phyloP scores from a whole-genome alignment of 2,888 invertebrate genomes.

The Archaeoteleia sp. region DNA sequence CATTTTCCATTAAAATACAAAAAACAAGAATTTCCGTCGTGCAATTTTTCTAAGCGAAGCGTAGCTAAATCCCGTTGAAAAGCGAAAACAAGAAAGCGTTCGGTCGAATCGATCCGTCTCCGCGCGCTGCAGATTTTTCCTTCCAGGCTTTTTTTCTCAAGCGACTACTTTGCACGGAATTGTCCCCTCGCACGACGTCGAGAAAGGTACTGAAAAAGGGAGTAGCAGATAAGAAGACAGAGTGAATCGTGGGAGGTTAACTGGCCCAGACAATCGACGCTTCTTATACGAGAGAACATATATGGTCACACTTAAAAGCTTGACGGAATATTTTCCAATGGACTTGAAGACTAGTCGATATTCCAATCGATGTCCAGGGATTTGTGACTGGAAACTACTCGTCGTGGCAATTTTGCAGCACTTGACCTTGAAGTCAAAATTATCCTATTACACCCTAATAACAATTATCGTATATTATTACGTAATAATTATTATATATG shows the following conservation, averaged over 20 bases:
- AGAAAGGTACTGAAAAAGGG: conserved; percentile 31
- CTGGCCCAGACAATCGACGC: conserved; percentile 53
- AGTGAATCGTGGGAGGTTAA: conserved; percentile 40
- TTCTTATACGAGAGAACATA: conserved; percentile 29
- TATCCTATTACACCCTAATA: too few species aligned
- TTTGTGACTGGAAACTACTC: conserved; percentile 20
- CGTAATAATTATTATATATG: too few species aligned
- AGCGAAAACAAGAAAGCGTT: conserved; percentile 44
- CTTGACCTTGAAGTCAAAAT: too few species aligned
- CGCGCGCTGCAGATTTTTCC: conserved; percentile 34
- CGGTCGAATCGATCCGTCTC: conserved; percentile 37
- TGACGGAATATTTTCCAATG: conserved; percentile 14
- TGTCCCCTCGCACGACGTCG: conserved; percentile 36
- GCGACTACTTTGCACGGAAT: conserved; percentile 47
- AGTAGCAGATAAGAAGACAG: conserved; percentile 50
- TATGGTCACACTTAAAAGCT: conserved; percentile 41
- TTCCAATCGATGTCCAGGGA: conserved; percentile 31
- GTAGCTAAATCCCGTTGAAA: conserved; percentile 18
- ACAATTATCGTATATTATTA: too few species aligned
- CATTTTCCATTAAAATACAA: too few species aligned
- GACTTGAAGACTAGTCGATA: conserved; percentile 12
- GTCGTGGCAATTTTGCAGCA: background rate
- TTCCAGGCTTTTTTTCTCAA: conserved; percentile 36
- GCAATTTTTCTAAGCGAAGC: background rate
- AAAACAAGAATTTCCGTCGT: background rate